A percentile compares a stretch with the other conserved stretches of the same genome.
Conservation (phyloP, 2,888 invertebrate species). For the Ametastegia equiseti region DNA sequence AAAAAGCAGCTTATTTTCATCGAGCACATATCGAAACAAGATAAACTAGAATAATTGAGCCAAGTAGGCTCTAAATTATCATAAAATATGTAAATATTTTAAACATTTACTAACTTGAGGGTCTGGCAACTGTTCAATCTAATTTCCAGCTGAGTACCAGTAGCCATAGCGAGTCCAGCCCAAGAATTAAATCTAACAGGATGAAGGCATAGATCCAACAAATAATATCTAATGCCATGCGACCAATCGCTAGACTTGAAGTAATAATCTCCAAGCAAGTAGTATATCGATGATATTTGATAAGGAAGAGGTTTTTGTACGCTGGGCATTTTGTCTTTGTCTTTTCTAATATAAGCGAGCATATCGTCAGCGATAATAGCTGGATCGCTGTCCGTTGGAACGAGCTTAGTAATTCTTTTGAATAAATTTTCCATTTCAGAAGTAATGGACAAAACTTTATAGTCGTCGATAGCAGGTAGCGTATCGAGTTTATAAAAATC, state of each 20-base stretch:
- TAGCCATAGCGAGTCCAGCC: constrained; percentile 93
- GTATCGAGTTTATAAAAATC: constrained; percentile 89
- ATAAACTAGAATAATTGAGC: not conserved
- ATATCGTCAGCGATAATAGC: constrained; percentile 81
- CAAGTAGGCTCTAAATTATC: constrained; percentile 7
- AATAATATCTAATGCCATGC: constrained; percentile 89
- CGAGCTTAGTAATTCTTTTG: constrained; percentile 82
- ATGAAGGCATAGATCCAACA: constrained; percentile 89
- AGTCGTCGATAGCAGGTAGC: constrained; percentile 90
- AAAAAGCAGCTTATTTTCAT: not conserved
- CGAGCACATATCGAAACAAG: not conserved
- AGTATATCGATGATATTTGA: constrained; percentile 87
- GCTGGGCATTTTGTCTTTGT: constrained; percentile 78
- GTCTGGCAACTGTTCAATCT: constrained; percentile 87
- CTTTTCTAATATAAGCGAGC: constrained; percentile 83
- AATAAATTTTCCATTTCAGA: constrained; percentile 88
- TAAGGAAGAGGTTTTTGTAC: constrained; percentile 79
- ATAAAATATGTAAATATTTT: constrained; percentile 39
- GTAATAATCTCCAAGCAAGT: constrained; percentile 94
- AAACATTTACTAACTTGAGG: constrained; percentile 75
- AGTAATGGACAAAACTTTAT: constrained; percentile 86
- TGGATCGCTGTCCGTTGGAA: constrained; percentile 85
- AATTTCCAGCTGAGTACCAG: constrained; percentile 87
- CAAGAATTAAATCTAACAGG: constrained; percentile 92
- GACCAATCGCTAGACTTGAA: constrained; percentile 90